Base-by-base conservation (phyloP, 2,888 invertebrate genomes). In the Uloborus plumipes region DNA sequence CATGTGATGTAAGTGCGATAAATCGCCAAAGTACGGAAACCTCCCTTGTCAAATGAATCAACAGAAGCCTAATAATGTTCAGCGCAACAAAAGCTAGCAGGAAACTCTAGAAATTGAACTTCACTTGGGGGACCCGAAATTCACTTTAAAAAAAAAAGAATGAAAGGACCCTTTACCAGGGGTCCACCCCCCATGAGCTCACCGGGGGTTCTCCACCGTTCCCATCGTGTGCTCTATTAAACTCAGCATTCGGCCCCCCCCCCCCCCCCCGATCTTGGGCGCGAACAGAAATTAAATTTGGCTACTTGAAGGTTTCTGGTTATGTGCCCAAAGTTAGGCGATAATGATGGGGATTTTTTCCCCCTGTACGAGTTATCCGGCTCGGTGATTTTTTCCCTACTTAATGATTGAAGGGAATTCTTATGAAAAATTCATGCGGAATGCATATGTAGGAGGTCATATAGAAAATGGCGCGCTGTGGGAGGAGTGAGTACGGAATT, bases 161-260 rank as follows among this genome's bases (percentile, higher is more conserved):
- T 39, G 39, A 11, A 39, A 11, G 9, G 39, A 39, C 39, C 39
- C 39, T 39, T 39, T 39, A 39, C 39, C 39, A 39, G 39, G 39
- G 39, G 39, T 39, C 39, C 14, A 31, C 16, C 2, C 74, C 70
- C 70, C 58, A 18, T 22, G 51, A 39, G 39, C 39, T 39, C 39
- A 39, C 39, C 39, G 69, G 74, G 73, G 80, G 59, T 39, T 7
- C 47, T 7, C 50, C 49, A 49, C 59, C 18, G 74, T 74, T 65
- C 73, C 79, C 59, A 81, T 74, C 80, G 80, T 81, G 74, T 81
- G 74, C 80, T 81, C 80, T 81, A 81, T 81, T 81, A 81, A 81
- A 81, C 70, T 74, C 58, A 20, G 20, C 20, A 49, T 20, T 50
- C 47, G n/a, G n/a, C n/a, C n/a, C n/a, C n/a, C n/a, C n/a, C n/a